Evolutionary conservation across 2,797 vertebrate genomes (phyloP).

Genomic region (Poecile montanus): DNA sequence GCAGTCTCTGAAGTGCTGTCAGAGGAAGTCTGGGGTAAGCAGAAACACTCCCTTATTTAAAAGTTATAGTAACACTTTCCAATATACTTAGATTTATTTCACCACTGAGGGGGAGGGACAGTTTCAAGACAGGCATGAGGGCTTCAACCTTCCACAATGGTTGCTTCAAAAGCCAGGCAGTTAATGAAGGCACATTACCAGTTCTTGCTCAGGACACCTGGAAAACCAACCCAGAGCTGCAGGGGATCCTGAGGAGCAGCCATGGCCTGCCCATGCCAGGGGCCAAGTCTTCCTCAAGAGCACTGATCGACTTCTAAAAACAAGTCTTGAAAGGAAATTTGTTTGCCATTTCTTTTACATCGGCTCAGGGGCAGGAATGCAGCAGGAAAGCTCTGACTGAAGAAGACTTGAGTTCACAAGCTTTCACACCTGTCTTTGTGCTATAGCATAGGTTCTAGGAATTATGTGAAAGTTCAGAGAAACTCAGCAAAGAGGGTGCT

Average conservation of each 20-base stretch:
- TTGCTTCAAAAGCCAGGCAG: neutral
- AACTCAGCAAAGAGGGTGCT: neutral
- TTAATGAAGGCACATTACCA: neutral
- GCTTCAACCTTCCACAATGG: neutral
- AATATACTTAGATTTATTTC: neutral
- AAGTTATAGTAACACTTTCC: neutral
- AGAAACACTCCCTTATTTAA: neutral
- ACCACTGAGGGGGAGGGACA: neutral
- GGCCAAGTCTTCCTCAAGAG: neutral
- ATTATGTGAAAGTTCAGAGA: neutral
- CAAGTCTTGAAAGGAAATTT: neutral
- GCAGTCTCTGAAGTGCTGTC: neutral
- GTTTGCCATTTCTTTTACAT: neutral
- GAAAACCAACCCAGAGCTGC: neutral
- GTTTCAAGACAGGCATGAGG: neutral
- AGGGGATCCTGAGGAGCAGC: neutral
- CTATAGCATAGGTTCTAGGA: neutral
- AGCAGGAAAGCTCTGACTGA: neutral
- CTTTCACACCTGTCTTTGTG: neutral
- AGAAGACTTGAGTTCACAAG: rapidly evolving
- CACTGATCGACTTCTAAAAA: neutral
- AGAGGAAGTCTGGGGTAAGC: neutral
- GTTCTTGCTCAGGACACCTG: too few relatives aligned
- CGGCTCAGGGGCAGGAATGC: neutral
- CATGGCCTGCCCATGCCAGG: neutral